Conservation (phyloP, 64 coral and sea anemone genomes). For the Pocillopora damicornis region DNA sequence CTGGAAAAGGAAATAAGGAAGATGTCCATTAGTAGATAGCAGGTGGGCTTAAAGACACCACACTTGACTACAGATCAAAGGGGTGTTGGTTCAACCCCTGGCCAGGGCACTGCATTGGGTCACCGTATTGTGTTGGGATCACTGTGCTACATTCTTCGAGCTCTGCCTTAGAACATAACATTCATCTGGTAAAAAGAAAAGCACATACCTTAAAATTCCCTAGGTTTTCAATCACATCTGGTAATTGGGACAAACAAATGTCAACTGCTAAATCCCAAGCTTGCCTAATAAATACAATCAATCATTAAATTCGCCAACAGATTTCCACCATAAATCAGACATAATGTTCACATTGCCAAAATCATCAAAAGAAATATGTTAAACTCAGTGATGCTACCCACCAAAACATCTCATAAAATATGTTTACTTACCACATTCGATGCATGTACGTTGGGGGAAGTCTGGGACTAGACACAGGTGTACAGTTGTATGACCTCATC, state of each 20-base stretch:
- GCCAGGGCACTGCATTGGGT: too few relatives aligned
- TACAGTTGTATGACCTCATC: slow-evolving; percentile 98
- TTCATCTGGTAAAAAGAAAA: not conserved
- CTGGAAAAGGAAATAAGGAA: slow-evolving; percentile 27
- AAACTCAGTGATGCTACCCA: too few relatives aligned
- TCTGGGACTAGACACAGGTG: slow-evolving; percentile 80
- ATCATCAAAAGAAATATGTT: too few relatives aligned
- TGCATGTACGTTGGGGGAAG: slow-evolving; percentile 95
- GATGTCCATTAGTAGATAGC: too few relatives aligned
- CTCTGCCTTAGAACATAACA: too few relatives aligned
- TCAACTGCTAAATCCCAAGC: slow-evolving; percentile 98
- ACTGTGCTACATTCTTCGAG: too few relatives aligned
- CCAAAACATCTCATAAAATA: too few relatives aligned
- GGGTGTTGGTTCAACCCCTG: too few relatives aligned
- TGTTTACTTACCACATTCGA: slow-evolving; percentile 77
- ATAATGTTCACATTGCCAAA: too few relatives aligned
- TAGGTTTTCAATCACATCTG: slow-evolving; percentile 82
- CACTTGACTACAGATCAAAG: too few relatives aligned
- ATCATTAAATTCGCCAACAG: not conserved
- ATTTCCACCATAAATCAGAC: not conserved
- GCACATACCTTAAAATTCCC: slow-evolving; percentile 61
- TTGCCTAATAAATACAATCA: slow-evolving; percentile 50
- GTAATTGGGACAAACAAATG: slow-evolving; percentile 86
- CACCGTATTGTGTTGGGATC: too few relatives aligned
- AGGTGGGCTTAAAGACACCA: too few relatives aligned